Evolutionary conservation across 2,797 vertebrate genomes (phyloP), one percentile per base, ranked within the genome.

Genomic region (Trachops cirrhosus): DNA sequence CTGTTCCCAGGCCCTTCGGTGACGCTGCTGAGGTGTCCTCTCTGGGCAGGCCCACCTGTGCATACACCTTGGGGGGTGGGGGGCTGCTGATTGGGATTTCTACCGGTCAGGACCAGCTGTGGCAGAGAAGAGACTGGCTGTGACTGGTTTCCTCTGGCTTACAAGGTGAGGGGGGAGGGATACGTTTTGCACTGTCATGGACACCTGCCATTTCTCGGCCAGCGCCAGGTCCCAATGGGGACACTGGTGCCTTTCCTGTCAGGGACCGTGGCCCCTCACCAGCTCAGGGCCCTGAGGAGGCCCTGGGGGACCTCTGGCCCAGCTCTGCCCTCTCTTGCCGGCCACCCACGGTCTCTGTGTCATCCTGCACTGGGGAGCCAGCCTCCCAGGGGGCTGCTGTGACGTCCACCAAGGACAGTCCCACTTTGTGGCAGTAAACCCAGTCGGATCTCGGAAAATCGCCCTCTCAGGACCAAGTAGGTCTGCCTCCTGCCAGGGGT

Each of bases 111-210:
- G 67, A 18, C 37, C 67, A 59, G 15, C 48, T 64, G 6, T 48
- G 24, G 26, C 70, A 26, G 9, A 48, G 74, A 37, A 10, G 11
- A 18, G 19, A 2, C 29, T 12, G 50, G 50, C 34, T 64, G 41
- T 9, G 29, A n/a, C 34, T 8, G 18, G 7, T 67, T 34, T 34
- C 19, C n/a, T 24, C 37, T 52, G 57, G 41, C 37, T 46, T 22
- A 18, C 21, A 2, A 29, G 46, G 37, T 9, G 18, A 29, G 62
- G n/a, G 64, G 26, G 19, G 39, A 26, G n/a, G 11, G 8, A 8
- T 1, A 0, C 24, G 3, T 29, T 15, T 44, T 37, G n/a, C 9
- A 22, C n/a, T 54, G n/a, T 16, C 5, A 5, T 6, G 7, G 14
- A 29, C 11, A 19, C 24, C 26, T 57, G 41, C n/a, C 89, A 1